These are phyloP conservation scores for Siphamia tubifer DNA, from an alignment of 2,113 vertebrate species.

Conservation along the genomic window DNA sequence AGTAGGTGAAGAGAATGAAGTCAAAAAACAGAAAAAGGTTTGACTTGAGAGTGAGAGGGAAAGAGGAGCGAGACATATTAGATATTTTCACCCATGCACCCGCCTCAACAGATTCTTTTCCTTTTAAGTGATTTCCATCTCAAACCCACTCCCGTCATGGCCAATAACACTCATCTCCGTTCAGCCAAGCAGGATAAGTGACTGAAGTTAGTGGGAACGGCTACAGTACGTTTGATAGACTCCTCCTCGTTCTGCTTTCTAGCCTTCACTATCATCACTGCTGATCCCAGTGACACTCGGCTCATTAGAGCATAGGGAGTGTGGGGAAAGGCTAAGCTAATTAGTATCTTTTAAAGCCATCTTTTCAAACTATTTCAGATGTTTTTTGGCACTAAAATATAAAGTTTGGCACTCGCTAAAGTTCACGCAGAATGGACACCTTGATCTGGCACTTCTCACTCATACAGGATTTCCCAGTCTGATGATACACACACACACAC, in stretches of 20 bases:
- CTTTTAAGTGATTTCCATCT: constrained; percentile 67
- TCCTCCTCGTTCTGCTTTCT: constrained; percentile 33
- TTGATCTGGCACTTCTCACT: background rate
- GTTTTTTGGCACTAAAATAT: background rate
- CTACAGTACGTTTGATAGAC: constrained; percentile 44
- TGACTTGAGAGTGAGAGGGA: constrained; percentile 50
- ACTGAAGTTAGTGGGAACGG: constrained; percentile 26
- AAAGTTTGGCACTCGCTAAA: background rate
- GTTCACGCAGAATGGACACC: background rate
- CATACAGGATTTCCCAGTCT: background rate
- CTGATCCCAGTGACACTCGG: constrained; percentile 35
- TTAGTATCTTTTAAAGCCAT: constrained; percentile 11
- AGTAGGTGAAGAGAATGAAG: constrained; percentile 34
- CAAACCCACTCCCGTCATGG: constrained; percentile 57
- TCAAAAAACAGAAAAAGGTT: constrained; percentile 22
- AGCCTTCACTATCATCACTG: constrained; percentile 26
- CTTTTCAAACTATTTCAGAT: background rate
- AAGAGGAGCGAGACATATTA: constrained; percentile 38
- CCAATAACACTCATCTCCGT: constrained; percentile 54
- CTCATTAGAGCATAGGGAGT: constrained; percentile 46
- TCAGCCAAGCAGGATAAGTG: constrained; percentile 37
- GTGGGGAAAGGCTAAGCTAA: constrained; percentile 6
- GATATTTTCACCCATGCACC: constrained; percentile 37
- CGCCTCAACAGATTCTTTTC: constrained; percentile 48
- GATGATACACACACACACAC: no score